These are phyloP conservation scores for Sebastes miniatus DNA, from an alignment of 2,797 vertebrate genomes.

Conservation along the genomic window DNA sequence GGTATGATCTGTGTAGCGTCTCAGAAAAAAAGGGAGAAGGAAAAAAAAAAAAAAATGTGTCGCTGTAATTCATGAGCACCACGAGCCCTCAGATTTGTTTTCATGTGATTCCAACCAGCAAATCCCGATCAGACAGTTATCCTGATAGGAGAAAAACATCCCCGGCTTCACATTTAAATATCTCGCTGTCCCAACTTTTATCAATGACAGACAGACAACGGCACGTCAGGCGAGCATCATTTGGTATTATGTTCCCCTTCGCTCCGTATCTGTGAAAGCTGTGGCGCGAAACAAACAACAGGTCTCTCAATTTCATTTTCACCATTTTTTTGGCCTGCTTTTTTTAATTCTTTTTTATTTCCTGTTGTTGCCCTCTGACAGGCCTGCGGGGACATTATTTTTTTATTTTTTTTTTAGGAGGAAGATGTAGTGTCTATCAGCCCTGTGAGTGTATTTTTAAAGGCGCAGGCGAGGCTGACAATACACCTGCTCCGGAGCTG, in stretches of 20 bases:
- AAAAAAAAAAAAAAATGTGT: conserved; percentile 17
- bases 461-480: conserved; percentile 65
- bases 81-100: conserved; percentile 70
- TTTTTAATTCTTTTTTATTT: conserved; percentile 25
- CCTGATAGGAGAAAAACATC: conserved; percentile 73
- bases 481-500: conserved; percentile 62
- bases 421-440: conserved; percentile 55
- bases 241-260: conserved; percentile 73
- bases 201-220: conserved; percentile 84
- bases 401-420: conserved; percentile 23
- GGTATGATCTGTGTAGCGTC: conserved; percentile 64
- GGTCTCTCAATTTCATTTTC: conserved; percentile 43
- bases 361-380: conserved; percentile 67
- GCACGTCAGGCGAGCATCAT: conserved; percentile 75
- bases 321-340: conserved; percentile 4
- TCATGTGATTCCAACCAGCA: conserved; percentile 76
- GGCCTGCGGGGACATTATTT: conserved; percentile 64
- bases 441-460: conserved; percentile 63
- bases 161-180: conserved; percentile 72
- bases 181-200: conserved; percentile 77
- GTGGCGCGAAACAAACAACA: conserved; percentile 58
- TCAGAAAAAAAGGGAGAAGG: conserved; percentile 23
- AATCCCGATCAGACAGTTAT: conserved; percentile 83
- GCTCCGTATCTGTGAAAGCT: conserved; percentile 50
- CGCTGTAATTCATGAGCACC: conserved; percentile 59